Evolutionary conservation across 1,140 invertebrate genomes (phyloP).

Genomic region (Bacillus rossius): DNA sequence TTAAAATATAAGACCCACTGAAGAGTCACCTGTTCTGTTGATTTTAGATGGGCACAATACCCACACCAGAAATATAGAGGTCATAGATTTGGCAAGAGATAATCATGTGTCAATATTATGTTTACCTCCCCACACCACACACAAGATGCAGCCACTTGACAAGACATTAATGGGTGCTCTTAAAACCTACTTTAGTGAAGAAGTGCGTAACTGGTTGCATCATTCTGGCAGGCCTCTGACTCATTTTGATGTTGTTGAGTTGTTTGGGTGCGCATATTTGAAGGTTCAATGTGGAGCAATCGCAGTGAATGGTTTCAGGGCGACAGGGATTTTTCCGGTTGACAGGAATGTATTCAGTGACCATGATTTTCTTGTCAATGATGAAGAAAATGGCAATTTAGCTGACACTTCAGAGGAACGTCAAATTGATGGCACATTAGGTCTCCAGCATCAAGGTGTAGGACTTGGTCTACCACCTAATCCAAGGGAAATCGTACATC

Average conservation of each 20-base stretch:
- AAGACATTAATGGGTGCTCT: constrained; percentile 37
- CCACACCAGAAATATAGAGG: constrained; percentile 37
- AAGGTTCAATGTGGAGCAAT: constrained; percentile 35
- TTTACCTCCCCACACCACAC: constrained; percentile 35
- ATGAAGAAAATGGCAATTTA: too few relatives aligned
- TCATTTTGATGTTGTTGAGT: constrained; percentile 31
- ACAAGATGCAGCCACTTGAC: constrained; percentile 29
- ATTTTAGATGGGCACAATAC: constrained; percentile 38
- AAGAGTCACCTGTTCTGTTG: constrained; percentile 31
- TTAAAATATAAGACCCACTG: constrained; percentile 15
- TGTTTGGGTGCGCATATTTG: constrained; percentile 34
- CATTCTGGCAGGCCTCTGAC: constrained; percentile 13
- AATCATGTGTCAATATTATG: constrained; percentile 35
- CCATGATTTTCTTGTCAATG: constrained; percentile 27
- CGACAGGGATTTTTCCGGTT: constrained; percentile 36
- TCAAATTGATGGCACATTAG: too few relatives aligned
- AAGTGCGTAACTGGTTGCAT: constrained; percentile 14
- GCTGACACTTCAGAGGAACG: too few relatives aligned
- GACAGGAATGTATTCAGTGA: constrained; percentile 37
- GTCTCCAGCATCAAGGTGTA: too few relatives aligned
- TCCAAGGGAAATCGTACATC: too few relatives aligned
- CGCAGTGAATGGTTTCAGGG: constrained; percentile 37
- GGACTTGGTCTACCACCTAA: too few relatives aligned
- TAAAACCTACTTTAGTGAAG: constrained; percentile 23
- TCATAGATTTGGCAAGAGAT: constrained; percentile 33